Percentiles rank a stretch among this genome's conserved stretches.
Conservation (phyloP, 1,140 invertebrate species). For the Drosophila subpulchrella region DNA sequence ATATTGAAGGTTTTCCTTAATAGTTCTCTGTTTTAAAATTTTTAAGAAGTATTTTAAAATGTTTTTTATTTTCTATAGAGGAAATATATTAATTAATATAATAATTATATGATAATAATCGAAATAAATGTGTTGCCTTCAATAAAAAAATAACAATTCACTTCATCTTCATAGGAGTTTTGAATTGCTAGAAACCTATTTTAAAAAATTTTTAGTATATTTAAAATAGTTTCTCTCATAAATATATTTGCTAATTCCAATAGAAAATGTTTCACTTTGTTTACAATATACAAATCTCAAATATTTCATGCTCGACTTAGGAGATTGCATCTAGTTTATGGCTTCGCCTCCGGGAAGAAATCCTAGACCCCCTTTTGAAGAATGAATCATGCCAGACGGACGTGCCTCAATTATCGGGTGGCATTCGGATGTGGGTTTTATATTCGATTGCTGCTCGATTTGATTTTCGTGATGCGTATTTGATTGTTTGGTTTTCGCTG, state of each 20-base stretch:
- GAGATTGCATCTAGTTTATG: constrained; percentile 23
- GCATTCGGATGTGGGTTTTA: constrained; percentile 20
- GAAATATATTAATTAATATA: too few relatives aligned
- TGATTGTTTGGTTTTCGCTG: constrained; percentile 40
- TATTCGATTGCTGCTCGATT: constrained; percentile 48
- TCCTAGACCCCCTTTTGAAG: constrained; percentile 2
- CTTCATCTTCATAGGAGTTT: too few relatives aligned
- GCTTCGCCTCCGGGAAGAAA: constrained; percentile 5
- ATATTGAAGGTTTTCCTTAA: not conserved
- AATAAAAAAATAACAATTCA: too few relatives aligned
- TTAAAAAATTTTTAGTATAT: too few relatives aligned
- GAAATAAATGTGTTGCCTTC: too few relatives aligned
- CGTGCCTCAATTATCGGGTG: constrained; percentile 53
- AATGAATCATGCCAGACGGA: constrained; percentile 22
- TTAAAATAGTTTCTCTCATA: too few relatives aligned
- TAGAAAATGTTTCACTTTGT: not conserved
- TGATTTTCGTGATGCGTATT: constrained; percentile 43
- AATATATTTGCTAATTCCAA: not conserved
- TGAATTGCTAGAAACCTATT: too few relatives aligned
- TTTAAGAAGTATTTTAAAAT: not conserved
- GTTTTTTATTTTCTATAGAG: not conserved
- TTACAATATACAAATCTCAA: not conserved
- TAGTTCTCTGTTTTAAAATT: too few relatives aligned
- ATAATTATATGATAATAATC: too few relatives aligned
- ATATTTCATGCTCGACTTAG: constrained; percentile 14